These are phyloP conservation scores for Silurus aristotelis DNA, from an alignment of 2,797 vertebrate genomes.

Conservation along the genomic window DNA sequence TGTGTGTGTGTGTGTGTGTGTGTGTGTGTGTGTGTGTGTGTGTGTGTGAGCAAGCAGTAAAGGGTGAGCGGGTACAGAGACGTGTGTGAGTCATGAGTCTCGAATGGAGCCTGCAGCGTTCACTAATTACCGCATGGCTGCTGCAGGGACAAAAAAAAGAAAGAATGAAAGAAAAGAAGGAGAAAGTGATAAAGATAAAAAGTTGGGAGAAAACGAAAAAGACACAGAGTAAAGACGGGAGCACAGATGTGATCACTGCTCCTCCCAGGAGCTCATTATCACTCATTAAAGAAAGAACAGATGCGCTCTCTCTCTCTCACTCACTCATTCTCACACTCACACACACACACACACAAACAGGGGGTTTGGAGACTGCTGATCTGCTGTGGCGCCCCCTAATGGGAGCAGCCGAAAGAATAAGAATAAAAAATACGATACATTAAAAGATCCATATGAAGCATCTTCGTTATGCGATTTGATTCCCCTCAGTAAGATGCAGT, in stretches of 20 bases:
- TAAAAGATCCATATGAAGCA: too few relatives aligned
- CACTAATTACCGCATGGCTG: conserved; percentile 29
- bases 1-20: not conserved
- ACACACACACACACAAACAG: conserved; percentile 52
- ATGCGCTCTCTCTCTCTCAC: conserved; percentile 53
- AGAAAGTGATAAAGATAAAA: conserved; percentile 43
- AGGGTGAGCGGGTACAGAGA: not conserved
- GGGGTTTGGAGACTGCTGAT: too few relatives aligned
- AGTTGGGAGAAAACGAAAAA: not conserved
- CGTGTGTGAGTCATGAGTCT: conserved; percentile 21
- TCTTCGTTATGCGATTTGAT: too few relatives aligned
- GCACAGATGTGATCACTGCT: conserved; percentile 39
- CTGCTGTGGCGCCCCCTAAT: too few relatives aligned
- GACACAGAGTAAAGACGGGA: conserved; percentile 19
- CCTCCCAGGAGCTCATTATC: conserved; percentile 41
- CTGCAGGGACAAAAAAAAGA: conserved; percentile 24
- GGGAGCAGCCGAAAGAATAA: too few relatives aligned
- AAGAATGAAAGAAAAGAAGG: conserved; percentile 41
- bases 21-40: not conserved
- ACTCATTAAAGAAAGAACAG: conserved; percentile 67
- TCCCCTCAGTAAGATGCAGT: too few relatives aligned
- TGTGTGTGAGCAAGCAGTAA: too few relatives aligned
- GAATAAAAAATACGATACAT: too few relatives aligned
- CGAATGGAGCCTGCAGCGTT: conserved; percentile 29
- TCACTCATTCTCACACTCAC: conserved; percentile 13